These are phyloP conservation scores for Drosophila sulfurigaster DNA, from an alignment of 1,140 invertebrate genomes.

Conservation along the genomic window DNA sequence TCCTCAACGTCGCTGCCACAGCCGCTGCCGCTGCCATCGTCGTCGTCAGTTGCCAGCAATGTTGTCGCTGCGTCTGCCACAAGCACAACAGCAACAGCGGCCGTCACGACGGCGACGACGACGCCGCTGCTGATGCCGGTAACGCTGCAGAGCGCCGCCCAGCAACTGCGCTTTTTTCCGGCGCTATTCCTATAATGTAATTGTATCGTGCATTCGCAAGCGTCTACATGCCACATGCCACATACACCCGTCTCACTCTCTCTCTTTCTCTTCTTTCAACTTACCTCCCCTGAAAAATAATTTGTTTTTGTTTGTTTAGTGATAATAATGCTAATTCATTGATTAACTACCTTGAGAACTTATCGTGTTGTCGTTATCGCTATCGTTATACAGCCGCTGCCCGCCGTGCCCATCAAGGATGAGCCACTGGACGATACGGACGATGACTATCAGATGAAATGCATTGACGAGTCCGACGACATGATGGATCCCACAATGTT, in stretches of 20 bases:
- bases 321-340: too few relatives aligned
- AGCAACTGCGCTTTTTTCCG: constrained; percentile 84
- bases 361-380: constrained; percentile 10
- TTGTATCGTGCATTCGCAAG: constrained; percentile 84
- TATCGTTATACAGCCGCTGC: constrained; percentile 66
- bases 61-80: constrained; percentile 14
- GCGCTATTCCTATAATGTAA: constrained; percentile 85
- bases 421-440: constrained; percentile 81
- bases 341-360: not conserved
- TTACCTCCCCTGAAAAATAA: not conserved
- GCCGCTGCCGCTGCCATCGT: constrained; percentile 5
- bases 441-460: constrained; percentile 78
- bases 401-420: constrained; percentile 81
- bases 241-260: constrained; percentile 20
- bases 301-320: not conserved
- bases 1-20: not conserved
- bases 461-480: constrained; percentile 79
- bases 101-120: constrained; percentile 20
- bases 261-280: not conserved
- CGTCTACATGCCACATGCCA: constrained; percentile 40
- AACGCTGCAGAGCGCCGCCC: constrained; percentile 74
- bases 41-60: constrained; percentile 12
- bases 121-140: constrained; percentile 74
- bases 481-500: constrained; percentile 84
- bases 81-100: constrained; percentile 1